Evolutionary conservation across 2,888 invertebrate genomes (phyloP).

Genomic region (Chalcosyrphus nemorum): DNA sequence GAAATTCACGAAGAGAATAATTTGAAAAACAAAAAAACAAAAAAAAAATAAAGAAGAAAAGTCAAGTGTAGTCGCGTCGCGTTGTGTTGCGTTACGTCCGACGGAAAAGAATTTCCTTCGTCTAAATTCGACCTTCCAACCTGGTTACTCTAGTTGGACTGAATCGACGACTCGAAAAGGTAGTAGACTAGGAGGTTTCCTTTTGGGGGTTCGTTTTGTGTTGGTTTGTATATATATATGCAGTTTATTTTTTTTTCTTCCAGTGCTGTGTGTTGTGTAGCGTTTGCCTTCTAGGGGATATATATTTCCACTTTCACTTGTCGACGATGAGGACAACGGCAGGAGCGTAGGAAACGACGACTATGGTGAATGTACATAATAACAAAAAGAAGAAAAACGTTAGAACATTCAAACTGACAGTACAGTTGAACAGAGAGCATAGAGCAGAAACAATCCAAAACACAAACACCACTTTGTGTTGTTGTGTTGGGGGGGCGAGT

Average conservation of each 20-base stretch:
- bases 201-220: constrained; percentile 51
- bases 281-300: constrained; percentile 56
- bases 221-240: no score
- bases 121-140: constrained; percentile 72
- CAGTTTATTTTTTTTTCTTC: constrained; percentile 19
- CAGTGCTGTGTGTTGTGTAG: constrained; percentile 15
- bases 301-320: constrained; percentile 66
- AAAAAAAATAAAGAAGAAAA: no score
- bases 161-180: constrained; percentile 68
- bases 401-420: constrained; percentile 60
- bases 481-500: constrained; percentile 38
- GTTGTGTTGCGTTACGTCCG: constrained; percentile 38
- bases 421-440: constrained; percentile 44
- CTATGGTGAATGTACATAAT: background rate
- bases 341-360: constrained; percentile 51
- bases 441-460: constrained; percentile 56
- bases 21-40: background rate
- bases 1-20: constrained; percentile 9
- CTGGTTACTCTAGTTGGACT: constrained; percentile 74
- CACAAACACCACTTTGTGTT: constrained; percentile 52
- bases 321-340: constrained; percentile 22
- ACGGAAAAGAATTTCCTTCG: constrained; percentile 82
- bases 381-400: constrained; percentile 13
- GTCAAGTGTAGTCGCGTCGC: constrained; percentile 34
- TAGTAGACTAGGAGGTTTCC: constrained; percentile 66